A percentile compares a stretch with the other conserved stretches of the same genome.
Evolutionary conservation across 2,888 invertebrate genomes (phyloP).

Genomic region (Aromia moschata): DNA sequence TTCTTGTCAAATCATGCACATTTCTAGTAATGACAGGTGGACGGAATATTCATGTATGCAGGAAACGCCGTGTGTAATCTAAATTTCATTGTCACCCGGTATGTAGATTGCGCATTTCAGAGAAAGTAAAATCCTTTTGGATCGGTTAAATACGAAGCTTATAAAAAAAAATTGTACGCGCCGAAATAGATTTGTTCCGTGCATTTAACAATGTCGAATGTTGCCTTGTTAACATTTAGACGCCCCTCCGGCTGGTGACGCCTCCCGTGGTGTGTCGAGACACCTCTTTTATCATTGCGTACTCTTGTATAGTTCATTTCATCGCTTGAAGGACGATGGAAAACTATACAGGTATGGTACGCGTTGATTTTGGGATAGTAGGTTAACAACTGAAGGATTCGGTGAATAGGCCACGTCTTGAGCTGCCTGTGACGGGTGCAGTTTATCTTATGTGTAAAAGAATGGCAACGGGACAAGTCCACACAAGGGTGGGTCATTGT

Average conservation of each 20-base stretch:
- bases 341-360: too few species aligned
- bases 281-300: too few species aligned
- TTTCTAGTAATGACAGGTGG: background rate
- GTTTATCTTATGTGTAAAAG: too few species aligned
- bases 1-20: background rate
- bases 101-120: background rate
- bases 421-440: too few species aligned
- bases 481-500: too few species aligned
- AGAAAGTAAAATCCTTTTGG: background rate
- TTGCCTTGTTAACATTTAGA: background rate
- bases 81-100: background rate
- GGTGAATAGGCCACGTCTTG: too few species aligned
- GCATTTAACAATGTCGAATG: background rate
- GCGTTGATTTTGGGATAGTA: too few species aligned
- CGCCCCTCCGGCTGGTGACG: background rate
- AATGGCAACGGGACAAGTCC: too few species aligned
- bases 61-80: background rate
- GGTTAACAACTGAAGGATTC: too few species aligned
- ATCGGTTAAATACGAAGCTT: background rate
- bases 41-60: background rate
- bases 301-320: too few species aligned
- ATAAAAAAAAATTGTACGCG: background rate
- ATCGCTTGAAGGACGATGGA: too few species aligned
- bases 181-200: background rate
- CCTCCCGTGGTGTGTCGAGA: background rate